These are phyloP conservation scores for Mus spretus DNA, from an alignment of 2,797 vertebrate genomes.

Conservation along the genomic window DNA sequence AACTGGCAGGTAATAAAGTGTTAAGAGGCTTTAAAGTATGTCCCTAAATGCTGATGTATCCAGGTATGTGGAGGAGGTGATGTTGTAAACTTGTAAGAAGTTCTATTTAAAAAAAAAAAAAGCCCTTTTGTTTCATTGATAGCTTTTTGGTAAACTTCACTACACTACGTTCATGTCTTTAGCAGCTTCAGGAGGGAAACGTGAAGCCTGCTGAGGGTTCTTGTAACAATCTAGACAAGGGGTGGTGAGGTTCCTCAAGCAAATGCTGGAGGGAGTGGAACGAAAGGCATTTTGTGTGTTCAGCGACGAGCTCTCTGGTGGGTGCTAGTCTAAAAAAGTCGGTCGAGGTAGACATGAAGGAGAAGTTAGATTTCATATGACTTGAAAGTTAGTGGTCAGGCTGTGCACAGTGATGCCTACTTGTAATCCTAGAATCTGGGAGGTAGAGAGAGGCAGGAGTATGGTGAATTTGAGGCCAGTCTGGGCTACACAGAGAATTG, in stretches of 20 bases:
- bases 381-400: background rate
- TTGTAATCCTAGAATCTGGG: background rate
- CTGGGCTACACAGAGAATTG: background rate
- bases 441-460: background rate
- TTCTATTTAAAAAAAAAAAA: background rate
- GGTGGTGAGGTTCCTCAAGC: background rate
- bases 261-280: background rate
- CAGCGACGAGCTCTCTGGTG: background rate
- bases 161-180: background rate
- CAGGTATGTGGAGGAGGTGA: background rate
- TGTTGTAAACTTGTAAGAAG: background rate
- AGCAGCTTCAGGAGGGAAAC: background rate
- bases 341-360: background rate
- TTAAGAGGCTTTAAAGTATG: background rate
- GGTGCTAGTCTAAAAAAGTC: background rate
- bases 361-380: background rate
- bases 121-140: background rate
- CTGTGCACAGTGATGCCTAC: too few relatives aligned
- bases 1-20: background rate
- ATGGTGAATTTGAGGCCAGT: background rate
- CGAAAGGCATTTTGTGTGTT: background rate
- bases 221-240: background rate
- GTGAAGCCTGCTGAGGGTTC: background rate
- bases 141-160: conserved; percentile 14
- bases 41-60: background rate